Evolutionary conservation across 2,797 vertebrate genomes (phyloP).

Genomic region (Acomys russatus): DNA sequence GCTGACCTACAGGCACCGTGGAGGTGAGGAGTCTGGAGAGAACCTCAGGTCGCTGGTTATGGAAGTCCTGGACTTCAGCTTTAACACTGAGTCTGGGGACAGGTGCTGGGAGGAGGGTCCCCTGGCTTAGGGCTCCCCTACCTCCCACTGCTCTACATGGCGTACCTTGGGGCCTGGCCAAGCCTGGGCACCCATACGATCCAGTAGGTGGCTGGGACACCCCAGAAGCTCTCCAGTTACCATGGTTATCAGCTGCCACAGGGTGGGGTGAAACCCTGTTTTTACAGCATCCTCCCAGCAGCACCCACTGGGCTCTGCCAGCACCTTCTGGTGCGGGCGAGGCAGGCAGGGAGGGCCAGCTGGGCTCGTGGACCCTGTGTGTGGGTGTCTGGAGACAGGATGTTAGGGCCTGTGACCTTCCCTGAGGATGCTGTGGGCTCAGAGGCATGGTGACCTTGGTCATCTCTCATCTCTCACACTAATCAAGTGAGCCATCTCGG

Average conservation of each 20-base stretch:
- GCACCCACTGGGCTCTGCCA: slow-evolving; percentile 27
- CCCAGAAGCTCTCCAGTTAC: slow-evolving; percentile 29
- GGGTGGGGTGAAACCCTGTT: background rate
- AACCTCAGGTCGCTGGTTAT: background rate
- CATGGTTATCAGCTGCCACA: slow-evolving; percentile 12
- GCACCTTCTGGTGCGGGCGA: background rate
- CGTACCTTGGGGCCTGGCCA: background rate
- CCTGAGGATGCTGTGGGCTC: background rate
- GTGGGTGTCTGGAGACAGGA: background rate
- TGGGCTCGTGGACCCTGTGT: background rate
- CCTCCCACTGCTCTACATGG: background rate
- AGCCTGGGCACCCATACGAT: background rate
- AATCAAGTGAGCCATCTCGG: background rate
- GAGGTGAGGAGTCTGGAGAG: background rate
- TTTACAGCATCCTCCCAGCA: background rate
- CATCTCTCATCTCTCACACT: too few species aligned
- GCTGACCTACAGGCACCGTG: fast-evolving
- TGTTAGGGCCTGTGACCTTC: background rate
- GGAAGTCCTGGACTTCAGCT: background rate
- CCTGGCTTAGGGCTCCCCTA: background rate
- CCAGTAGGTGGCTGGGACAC: slow-evolving; percentile 59
- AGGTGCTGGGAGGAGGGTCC: background rate
- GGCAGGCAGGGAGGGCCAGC: background rate
- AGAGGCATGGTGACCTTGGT: background rate
- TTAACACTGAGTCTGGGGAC: background rate